phyloP scores from a whole-genome alignment of 2,113 vertebrate species.

The Cercocebus atys region DNA sequence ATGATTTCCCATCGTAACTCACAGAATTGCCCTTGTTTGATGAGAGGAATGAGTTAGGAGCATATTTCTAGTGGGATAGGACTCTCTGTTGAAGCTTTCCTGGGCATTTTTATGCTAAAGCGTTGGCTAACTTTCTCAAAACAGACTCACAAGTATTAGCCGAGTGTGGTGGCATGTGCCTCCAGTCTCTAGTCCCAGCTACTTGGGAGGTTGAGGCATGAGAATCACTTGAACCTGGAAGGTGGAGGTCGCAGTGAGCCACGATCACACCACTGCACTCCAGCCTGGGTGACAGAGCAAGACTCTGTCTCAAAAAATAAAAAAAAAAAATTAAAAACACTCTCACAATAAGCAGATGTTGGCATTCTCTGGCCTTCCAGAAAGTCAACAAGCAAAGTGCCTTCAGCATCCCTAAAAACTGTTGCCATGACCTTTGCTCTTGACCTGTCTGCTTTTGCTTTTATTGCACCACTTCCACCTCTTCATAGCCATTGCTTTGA shows the following conservation, averaged over 20 bases:
- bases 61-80: background rate
- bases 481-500: background rate
- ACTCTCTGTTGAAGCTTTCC: background rate
- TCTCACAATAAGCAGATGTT: background rate
- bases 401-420: background rate
- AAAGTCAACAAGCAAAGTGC: background rate
- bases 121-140: background rate
- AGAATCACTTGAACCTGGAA: too few species aligned
- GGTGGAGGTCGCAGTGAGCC: too few species aligned
- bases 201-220: too few species aligned
- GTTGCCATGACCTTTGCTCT: background rate
- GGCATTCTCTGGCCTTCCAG: background rate
- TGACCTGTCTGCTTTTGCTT: background rate
- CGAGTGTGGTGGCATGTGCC: too few species aligned
- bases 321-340: background rate
- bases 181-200: too few species aligned
- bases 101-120: background rate
- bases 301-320: too few species aligned
- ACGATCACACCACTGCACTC: too few species aligned
- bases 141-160: background rate
- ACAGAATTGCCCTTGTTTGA: background rate
- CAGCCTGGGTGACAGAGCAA: too few species aligned
- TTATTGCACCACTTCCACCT: background rate
- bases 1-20: background rate
- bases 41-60: background rate